Evolutionary conservation across 2,113 vertebrate species (phyloP).

Genomic region (Macquaria ambigua): DNA sequence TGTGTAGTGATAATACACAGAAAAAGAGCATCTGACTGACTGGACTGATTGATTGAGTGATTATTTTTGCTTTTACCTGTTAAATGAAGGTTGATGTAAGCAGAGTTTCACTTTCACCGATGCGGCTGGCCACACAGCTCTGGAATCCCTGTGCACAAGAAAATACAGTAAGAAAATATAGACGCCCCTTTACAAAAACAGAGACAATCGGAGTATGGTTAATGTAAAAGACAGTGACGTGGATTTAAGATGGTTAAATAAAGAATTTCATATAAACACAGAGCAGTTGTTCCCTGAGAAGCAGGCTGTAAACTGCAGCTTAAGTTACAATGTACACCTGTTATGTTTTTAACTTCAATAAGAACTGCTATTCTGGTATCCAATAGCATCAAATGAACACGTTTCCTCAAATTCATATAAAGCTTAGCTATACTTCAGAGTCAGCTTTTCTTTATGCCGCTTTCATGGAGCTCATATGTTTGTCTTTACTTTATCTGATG

Average conservation of each 20-base stretch:
- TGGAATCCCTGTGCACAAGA: slow-evolving; percentile 24
- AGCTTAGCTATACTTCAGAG: not conserved
- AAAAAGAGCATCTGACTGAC: not conserved
- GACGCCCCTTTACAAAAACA: not conserved
- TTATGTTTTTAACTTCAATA: not conserved
- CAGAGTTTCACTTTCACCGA: slow-evolving; percentile 3
- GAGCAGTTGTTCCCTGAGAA: not conserved
- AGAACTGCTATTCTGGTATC: not conserved
- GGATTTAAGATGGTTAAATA: not conserved
- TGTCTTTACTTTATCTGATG: slow-evolving; percentile 9
- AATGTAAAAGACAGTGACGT: not conserved
- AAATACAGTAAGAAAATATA: slow-evolving; percentile 14
- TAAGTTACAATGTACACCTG: not conserved
- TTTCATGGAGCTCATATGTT: not conserved
- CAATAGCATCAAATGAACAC: not conserved
- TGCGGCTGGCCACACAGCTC: slow-evolving; percentile 10
- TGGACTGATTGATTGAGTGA: not conserved
- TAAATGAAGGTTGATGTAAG: not conserved
- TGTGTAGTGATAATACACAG: not conserved
- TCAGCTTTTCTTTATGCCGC: not conserved
- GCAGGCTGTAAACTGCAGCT: not conserved
- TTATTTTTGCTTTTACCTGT: slow-evolving; percentile 49
- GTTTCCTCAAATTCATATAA: slow-evolving; percentile 16
- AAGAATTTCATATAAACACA: not conserved
- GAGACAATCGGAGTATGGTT: not conserved